Evolutionary conservation across 1,140 invertebrate genomes (phyloP), one percentile per base, ranked within the genome.

Genomic region (Streblospio benedicti): DNA sequence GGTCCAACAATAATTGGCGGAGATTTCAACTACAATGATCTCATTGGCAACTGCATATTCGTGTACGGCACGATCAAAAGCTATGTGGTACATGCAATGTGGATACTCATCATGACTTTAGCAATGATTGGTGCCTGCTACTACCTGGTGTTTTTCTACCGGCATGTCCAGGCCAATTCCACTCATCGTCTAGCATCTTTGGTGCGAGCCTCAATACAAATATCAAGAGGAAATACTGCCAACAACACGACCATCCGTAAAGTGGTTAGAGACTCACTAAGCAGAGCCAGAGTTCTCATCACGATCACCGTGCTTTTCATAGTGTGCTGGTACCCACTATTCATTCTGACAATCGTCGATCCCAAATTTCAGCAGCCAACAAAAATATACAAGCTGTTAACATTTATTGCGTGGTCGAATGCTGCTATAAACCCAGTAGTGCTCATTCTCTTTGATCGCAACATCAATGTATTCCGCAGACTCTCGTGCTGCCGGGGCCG

Each of bases 1-100:
- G 76, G 76, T 25, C 76, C 76, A 43, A 78, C 76, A 9, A 63
- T 78, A 12, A 76, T 78, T 51, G 76, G 76, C 30, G 76, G 75
- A 47, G 68, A 72, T 65, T 76, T 77, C 63, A 67, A 69, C 49
- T 78, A 72, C 61, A 69, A 76, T 58, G 65, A 69, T 0, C 65
- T 74, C 38, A 74, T 76, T 32, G 74, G 75, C 5, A 74, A 69
- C 61, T 77, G 76, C 55, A 65, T 74, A 25, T 78, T 77, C 61
- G 61, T 66, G 12, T 69, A 74, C 28, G 75, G 75, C 49, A 65
- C 72, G 51, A 65, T 72, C 2, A 71, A 70, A 1, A 75, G 72
- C 44, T 78, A 78, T 51, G 69, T 78, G 0, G 73, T 72, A n/a
- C 62, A 77, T 61, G 63, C 71, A 6, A 77, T 77, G 71, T 77